Base-by-base conservation (phyloP, 2,888 invertebrate genomes). In the Cephus runcator region DNA sequence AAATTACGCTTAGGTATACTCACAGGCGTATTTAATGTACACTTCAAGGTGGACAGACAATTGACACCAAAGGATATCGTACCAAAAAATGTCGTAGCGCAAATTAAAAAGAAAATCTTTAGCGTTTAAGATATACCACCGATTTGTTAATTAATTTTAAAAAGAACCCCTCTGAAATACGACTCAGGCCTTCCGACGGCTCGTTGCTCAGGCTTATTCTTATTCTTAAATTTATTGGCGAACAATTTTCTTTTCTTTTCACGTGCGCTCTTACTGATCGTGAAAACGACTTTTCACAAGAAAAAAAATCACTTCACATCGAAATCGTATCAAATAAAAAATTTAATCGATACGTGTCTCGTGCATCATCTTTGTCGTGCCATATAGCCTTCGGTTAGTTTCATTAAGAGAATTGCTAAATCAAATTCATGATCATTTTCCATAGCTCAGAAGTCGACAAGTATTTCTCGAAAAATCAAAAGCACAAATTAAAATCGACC, bases 41-140 rank as follows among this genome's bases (percentile, higher is more conserved):
- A 78, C 75, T 36, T 35, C 12, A 77, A 79, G 79, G 76, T 76
- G 73, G 78, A 79, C 77, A 69, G 69, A 77, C 40, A 69, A 40
- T 75, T 80, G 73, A 76, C 75, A 79, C 79, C 79, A 77, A 75
- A 40, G 73, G 56, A 73, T 68, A 56, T 23, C 11, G 78, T 69
- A 71, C 76, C 79, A 78, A 80, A 81, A 69, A 80, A 84, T 81
- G 85, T 84, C 84, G 81, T 84, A 84, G 83, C 84, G 82, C 84
- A 82, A 83, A 56, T 56, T 56, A 56, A 79, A 76, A 74, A 34
- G 12, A 69, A 56, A 77, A 82, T 75, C 75, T 56, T 69, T 82
- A 84, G 75, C 71, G 75, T 81, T 80, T 82, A 82, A 83, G 79
- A 74, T 75, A 79, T 77, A 78, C 73, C 73, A 79, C 77, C 79